Base-by-base conservation (phyloP, 2,797 vertebrate genomes). In the Sebastes matsubarae region DNA sequence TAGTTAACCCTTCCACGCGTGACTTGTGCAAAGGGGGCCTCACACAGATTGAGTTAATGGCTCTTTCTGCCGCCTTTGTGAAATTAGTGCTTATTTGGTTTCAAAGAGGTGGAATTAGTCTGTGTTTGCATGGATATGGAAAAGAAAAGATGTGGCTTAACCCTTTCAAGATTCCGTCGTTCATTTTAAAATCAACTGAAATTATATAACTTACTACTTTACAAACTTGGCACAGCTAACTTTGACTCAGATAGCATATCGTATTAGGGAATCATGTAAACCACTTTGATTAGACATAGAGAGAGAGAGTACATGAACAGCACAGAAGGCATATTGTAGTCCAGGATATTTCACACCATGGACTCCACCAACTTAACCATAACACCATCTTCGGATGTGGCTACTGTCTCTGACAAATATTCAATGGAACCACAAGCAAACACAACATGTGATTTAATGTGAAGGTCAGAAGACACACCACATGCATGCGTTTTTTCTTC, bases 371-470 rank as follows among this genome's bases (percentile, higher is more conserved):
- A 50, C 61, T 54, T 71, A 29, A 73, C 65, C 69, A 12, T 29
- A 59, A 55, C 64, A 42, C 60, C 71, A 8, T 89, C 63, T 66
- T 72, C 18, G 13, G 69, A 88, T 78, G 72, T 70, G 63, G 76
- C 68, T 24, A 13, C 59, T 52, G 81, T 79, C 81, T 87, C 60
- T n/a, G 18, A 75, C 52, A 80, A 81, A 79, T 77, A 80, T 80
- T 75, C 79, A 66, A n/a, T 64, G 75, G 79, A 87, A 88, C 86
- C 83, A 85, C 86, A 91, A 86, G 77, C 83, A 86, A 90, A 91
- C 82, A 81, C 82, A 64, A 67, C 81, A 57, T 81, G 80, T 73
- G 80, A 90, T 87, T 89, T 82, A 76, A 83, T 50, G 83, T 75
- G 36, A 14, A 81, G 82, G 81, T 88, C 87, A 75, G 71, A 74